These are phyloP conservation scores for Athrips mouffetella DNA, from an alignment of 2,888 invertebrate species.

Conservation along the genomic window DNA sequence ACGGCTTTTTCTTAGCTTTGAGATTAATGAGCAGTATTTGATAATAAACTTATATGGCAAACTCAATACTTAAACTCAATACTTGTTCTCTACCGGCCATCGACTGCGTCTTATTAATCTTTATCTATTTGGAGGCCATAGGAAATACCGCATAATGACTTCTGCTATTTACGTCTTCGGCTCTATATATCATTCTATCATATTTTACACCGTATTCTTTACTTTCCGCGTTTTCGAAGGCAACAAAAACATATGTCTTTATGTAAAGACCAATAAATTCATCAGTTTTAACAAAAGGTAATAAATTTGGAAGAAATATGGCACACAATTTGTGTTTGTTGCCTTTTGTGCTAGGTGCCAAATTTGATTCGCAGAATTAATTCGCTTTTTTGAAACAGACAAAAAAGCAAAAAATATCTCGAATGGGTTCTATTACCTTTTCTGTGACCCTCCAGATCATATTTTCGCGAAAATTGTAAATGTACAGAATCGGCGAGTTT, in stretches of 20 bases:
- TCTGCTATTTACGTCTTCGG: conserved; percentile 5
- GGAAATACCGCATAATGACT: conserved; percentile 16
- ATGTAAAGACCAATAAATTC: background rate
- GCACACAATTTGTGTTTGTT: background rate
- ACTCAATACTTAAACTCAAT: no score
- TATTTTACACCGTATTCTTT: background rate
- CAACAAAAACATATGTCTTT: background rate
- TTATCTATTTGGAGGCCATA: conserved; percentile 16
- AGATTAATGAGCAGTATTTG: background rate
- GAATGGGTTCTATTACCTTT: no score
- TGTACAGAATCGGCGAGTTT: no score
- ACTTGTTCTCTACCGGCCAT: conserved; percentile 1
- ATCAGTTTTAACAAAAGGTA: background rate
- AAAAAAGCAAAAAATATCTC: no score
- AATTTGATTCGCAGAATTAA: background rate
- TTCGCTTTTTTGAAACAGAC: no score
- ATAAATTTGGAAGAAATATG: background rate
- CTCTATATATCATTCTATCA: background rate
- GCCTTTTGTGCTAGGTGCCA: background rate
- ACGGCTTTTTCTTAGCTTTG: background rate
- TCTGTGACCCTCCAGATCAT: no score
- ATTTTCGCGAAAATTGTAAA: no score
- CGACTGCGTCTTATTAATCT: conserved; percentile 15
- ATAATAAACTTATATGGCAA: conserved; percentile 10
- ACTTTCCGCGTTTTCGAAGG: background rate